phyloP scores from a whole-genome alignment of 1,140 invertebrate genomes.

The Conus ventricosus region DNA sequence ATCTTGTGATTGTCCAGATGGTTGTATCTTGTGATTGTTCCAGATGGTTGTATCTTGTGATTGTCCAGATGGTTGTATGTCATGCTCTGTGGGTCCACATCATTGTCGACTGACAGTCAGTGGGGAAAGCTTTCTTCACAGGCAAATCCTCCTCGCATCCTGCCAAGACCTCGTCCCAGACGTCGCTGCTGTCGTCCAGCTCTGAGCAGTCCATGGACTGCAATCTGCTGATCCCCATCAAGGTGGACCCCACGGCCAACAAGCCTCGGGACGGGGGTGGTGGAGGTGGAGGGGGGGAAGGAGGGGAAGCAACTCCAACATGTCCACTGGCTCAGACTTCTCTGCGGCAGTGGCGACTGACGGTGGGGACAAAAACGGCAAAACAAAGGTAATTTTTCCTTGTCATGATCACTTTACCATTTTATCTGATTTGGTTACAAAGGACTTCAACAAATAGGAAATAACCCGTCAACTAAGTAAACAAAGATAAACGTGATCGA shows the following conservation, averaged over 20 bases:
- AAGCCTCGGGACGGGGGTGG: slow-evolving; percentile 38
- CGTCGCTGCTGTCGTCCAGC: slow-evolving; percentile 64
- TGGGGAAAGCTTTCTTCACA: neutral
- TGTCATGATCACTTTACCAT: no score
- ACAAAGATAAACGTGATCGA: no score
- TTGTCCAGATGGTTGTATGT: no score
- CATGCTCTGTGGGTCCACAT: neutral
- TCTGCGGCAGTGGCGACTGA: slow-evolving; percentile 46
- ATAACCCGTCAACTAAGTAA: no score
- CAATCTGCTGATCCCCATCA: slow-evolving; percentile 47
- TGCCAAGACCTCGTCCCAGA: slow-evolving; percentile 62
- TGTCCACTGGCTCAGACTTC: slow-evolving; percentile 65
- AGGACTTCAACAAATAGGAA: no score
- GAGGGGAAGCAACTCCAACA: slow-evolving; percentile 59
- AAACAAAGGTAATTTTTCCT: neutral
- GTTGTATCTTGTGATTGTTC: no score
- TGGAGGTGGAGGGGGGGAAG: neutral
- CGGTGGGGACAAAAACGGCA: neutral
- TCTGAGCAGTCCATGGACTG: slow-evolving; percentile 70
- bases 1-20: no score
- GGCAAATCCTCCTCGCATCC: slow-evolving; percentile 37
- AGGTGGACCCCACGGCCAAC: slow-evolving; percentile 41
- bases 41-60: no score
- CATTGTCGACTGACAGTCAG: neutral
- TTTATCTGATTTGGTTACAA: no score